Evolutionary conservation across 2,888 invertebrate species (phyloP).

Genomic region (Cephus spinipes): DNA sequence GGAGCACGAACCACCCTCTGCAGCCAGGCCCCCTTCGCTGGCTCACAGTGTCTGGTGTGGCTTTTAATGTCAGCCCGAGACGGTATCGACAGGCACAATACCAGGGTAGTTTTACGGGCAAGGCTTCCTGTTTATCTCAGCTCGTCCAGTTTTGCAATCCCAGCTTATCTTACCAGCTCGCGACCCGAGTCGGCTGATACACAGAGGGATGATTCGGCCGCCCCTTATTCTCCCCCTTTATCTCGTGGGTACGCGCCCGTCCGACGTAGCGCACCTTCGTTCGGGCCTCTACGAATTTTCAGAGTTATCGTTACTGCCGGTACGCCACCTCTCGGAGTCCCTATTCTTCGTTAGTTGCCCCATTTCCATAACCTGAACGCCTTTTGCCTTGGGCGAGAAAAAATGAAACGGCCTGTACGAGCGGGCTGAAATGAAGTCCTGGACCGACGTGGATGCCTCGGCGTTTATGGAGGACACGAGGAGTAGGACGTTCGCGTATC

Average conservation of each 20-base stretch:
- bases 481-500: background rate
- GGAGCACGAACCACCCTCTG: background rate
- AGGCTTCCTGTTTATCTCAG: background rate
- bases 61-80: background rate
- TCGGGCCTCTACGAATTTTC: conserved; percentile 23
- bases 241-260: background rate
- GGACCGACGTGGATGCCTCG: background rate
- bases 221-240: background rate
- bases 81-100: background rate
- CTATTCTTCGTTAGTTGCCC: conserved; percentile 25
- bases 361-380: conserved; percentile 55
- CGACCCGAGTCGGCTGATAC: background rate
- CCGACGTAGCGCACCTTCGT: background rate
- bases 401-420: conserved; percentile 21
- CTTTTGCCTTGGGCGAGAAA: conserved; percentile 33
- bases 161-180: background rate
- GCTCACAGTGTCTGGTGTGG: background rate
- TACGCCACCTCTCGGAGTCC: conserved; percentile 24
- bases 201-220: background rate
- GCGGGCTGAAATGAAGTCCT: conserved; percentile 15
- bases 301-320: conserved; percentile 28
- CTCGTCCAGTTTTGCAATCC: background rate
- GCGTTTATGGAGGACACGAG: background rate
- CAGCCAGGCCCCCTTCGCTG: background rate
- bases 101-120: background rate